Evolutionary conservation across 2,113 vertebrate genomes (phyloP).

Genomic region (Arenaria interpres): DNA sequence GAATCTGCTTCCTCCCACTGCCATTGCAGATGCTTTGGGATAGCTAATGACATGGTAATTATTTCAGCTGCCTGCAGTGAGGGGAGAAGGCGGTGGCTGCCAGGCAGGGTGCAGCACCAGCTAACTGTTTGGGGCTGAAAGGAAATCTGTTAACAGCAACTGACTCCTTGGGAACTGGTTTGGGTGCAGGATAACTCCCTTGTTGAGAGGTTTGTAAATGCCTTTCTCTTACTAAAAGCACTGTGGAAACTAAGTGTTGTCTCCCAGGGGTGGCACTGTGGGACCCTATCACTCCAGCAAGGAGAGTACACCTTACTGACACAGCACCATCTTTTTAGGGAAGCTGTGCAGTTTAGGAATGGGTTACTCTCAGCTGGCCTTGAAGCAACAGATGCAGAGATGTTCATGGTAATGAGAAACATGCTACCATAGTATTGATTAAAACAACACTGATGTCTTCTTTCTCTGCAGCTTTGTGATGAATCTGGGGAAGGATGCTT

Average conservation of each 20-base stretch:
- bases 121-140: neutral
- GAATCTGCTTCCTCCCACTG: neutral
- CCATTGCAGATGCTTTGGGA: neutral
- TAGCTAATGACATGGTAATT: neutral
- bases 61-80: neutral
- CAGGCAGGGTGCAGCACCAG: neutral
- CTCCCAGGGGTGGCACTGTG: neutral
- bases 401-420: neutral
- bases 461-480: conserved; percentile 83
- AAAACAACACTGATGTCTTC: neutral
- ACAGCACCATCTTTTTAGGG: neutral
- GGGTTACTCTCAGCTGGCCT: neutral
- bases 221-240: neutral
- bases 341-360: neutral
- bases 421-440: neutral
- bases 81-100: neutral
- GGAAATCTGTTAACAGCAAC: neutral
- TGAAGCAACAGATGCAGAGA: neutral
- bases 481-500: conserved; percentile 81
- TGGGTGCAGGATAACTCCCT: neutral
- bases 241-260: neutral
- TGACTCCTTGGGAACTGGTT: neutral
- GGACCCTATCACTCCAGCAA: neutral
- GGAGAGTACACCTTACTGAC: neutral
- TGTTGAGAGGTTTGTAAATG: neutral